Evolutionary conservation across 2,888 invertebrate species (phyloP), one percentile per base, ranked within the genome.

Genomic region (Choreutis nemorana): DNA sequence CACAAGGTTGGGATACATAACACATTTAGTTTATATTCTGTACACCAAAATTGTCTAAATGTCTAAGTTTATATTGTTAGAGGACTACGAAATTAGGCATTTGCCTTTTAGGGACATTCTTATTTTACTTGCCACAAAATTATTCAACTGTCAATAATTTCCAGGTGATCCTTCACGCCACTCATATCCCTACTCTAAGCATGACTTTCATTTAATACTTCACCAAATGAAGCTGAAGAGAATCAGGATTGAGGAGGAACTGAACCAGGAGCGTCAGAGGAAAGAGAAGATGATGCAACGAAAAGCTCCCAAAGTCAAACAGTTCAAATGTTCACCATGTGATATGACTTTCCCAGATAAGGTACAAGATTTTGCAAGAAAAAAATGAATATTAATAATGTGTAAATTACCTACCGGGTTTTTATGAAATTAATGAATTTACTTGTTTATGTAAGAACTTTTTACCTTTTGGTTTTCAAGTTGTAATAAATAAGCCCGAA

Each of bases 181-280:
- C 37, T 63, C 65, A 22, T 78, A 77, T 44, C 78, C 78, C 43
- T 75, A 78, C 49, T 78, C 78, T 13, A 78, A 72, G 46, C 75
- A 71, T 49, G 75, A 78, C 32, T 78, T 78, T 39, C 71, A 77
- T 47, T 39, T 70, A 24, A 75, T 78, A 33, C 40, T 78, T 29
- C 66, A 75, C 42, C 57, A 75, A 37, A 72, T 78, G 55, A 77
- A 72, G 39, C 41, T 61, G 20, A 68, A 64, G 34, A 49, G 68
- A 28, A 43, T 65, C 37, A 65, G 61, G 32, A 42, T 51, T 14
- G 72, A 70, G 37, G 62, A 70, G 32, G 49, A 55, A 25, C 51
- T 42, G 31, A 61, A 63, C 18, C 55, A 44, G 31, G 51, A 55
- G 34, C 45, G 57, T 12, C 56, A 63, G 36, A 64, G 46, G 33